phyloP scores from a whole-genome alignment of 2,888 invertebrate genomes.

The Tubulanus polymorphus region DNA sequence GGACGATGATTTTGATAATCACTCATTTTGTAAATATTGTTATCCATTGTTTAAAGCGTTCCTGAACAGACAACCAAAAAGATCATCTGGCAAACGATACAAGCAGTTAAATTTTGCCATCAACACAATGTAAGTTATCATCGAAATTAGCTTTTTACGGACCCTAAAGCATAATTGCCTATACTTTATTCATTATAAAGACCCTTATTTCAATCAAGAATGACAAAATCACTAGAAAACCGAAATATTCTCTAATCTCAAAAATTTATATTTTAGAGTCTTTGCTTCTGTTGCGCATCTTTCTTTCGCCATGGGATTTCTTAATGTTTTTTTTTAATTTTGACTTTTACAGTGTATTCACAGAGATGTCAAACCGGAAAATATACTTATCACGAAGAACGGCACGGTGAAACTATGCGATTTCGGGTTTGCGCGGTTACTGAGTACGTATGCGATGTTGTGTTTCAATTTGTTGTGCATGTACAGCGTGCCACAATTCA shows the following conservation, averaged over 20 bases:
- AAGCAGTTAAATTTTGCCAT: constrained; percentile 95
- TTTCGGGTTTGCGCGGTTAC: constrained; percentile 96
- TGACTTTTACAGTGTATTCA: constrained; percentile 69
- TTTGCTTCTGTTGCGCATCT: too few species aligned
- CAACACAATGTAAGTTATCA: constrained; percentile 74
- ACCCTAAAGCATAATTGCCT: too few species aligned
- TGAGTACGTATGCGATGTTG: constrained; percentile 64
- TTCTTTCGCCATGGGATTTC: too few species aligned
- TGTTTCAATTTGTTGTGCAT: too few species aligned
- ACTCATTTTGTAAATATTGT: background rate
- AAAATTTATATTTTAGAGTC: too few species aligned
- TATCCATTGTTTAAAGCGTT: constrained; percentile 51
- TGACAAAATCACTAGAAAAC: too few species aligned
- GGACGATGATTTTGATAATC: too few species aligned
- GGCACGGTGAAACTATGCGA: constrained; percentile 96
- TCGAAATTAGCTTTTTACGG: too few species aligned
- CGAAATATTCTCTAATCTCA: too few species aligned
- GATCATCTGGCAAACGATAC: constrained; percentile 91
- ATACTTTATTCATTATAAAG: too few species aligned
- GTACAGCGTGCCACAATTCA: too few species aligned
- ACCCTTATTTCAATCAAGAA: too few species aligned
- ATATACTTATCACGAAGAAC: constrained; percentile 86
- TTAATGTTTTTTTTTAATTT: background rate
- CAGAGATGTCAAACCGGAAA: constrained; percentile 97
- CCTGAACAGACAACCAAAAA: constrained; percentile 86